Base-by-base conservation (phyloP, 2,797 vertebrate genomes). In the Melanotaenia trifasciata region DNA sequence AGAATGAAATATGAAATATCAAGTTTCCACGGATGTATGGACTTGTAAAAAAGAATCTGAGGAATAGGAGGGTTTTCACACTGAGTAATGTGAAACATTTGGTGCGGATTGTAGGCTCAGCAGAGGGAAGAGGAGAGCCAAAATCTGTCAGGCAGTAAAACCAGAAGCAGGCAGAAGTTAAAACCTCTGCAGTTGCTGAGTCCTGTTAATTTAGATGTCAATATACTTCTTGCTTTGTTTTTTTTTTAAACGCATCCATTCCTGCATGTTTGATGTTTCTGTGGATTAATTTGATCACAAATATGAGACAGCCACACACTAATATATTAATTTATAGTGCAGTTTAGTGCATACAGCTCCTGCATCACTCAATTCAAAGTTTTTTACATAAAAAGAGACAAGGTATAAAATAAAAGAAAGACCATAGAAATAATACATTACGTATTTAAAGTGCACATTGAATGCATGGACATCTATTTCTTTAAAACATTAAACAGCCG, bases 1-100 rank as follows among this genome's bases (percentile, higher is more conserved):
- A 99, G 97, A 99, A 97, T 99, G 98, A 99, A 99, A 99, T 99
- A 99, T 99, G 98, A 98, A 99, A 99, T 97, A 98, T 99, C 97
- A 91, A 94, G 96, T 99, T 99, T 98, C 98, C 94, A 79, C 84
- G 96, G 96, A 96, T 98, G 96, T 94, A 95, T 95, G 96, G 96
- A 96, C 97, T 97, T 98, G 97, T 98, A 97, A 98, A 97, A 97
- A 95, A 96, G 96, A 96, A 96, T 95, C 95, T 91, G 96, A 96
- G 97, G 96, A 96, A 96, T 95, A 96, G 96, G 96, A 97, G 96
- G 94, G 95, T 97, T 98, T 98, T 99, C 97, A 98, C 97, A 98
- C 97, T 94, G 96, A 95, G 96, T 98, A 99, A 99, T 98, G 96
- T 98, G 97, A 99, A 99, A 99, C 97, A 98, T 98, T 99, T 98